A percentile compares a stretch with the other conserved stretches of the same genome.
phyloP scores from a whole-genome alignment of 53 echinoderm and acorn worm genomes.

The Temnopleurus reevesii region DNA sequence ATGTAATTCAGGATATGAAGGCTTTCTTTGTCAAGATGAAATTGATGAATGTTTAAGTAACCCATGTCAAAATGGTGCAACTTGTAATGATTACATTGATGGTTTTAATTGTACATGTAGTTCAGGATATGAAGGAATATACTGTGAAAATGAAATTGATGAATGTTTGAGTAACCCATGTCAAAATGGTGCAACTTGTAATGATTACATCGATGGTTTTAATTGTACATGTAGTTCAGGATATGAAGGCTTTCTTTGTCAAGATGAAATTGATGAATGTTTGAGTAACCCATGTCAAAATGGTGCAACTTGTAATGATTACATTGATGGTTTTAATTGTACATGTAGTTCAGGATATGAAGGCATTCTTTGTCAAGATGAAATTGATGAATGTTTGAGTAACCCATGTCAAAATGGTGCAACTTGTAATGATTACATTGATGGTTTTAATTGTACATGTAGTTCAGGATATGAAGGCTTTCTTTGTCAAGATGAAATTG shows the following conservation, averaged over 20 bases:
- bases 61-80: conserved; percentile 24
- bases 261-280: conserved; percentile 32
- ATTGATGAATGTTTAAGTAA: background rate
- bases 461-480: background rate
- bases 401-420: conserved; percentile 51
- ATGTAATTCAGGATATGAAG: conserved; percentile 20
- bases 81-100: background rate
- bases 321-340: conserved; percentile 14
- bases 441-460: background rate
- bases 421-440: background rate
- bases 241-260: background rate
- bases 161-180: conserved; percentile 44
- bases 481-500: background rate
- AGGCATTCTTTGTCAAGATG: conserved; percentile 33
- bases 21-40: background rate
- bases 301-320: conserved; percentile 34
- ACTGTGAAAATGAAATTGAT: background rate
- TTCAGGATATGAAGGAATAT: conserved; percentile 1
- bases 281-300: conserved; percentile 36
- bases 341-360: conserved; percentile 29
- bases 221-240: background rate
- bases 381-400: conserved; percentile 52
- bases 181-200: background rate
- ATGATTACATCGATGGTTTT: background rate
- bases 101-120: conserved; percentile 38